Base-by-base conservation (phyloP, 1,140 invertebrate species). In the Hyles euphorbiae region DNA sequence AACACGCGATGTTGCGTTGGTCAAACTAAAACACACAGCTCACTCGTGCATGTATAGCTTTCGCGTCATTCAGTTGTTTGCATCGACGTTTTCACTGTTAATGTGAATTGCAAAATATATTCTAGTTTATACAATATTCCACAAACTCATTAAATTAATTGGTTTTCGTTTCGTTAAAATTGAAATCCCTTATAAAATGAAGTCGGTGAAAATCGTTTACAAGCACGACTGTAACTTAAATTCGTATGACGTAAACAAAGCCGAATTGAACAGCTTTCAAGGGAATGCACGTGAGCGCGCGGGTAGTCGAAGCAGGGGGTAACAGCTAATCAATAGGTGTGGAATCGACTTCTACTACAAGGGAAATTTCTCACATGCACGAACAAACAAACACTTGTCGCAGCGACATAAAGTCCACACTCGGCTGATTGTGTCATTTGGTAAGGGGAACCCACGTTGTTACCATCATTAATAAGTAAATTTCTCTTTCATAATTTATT, bases 271-370 rank as follows among this genome's bases (percentile, higher is more conserved):
- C 68, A 66, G 65, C 58, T 67, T 69, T 72, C 49, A 70, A 68
- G 63, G 68, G 72, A 75, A 74, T 74, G 70, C 74, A 77, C 46
- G 56, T 59, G 52, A 60, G 56, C 74, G 72, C 50, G 58, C 56
- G 59, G 53, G 53, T 45, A 50, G 55, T 44, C 47, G 64, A 53
- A 63, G 56, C 48, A 53, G 49, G 65, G 64, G 67, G 58, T 51
- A 60, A 50, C 40, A 74, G 52, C 67, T 73, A 82, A 82, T 82
- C 76, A 73, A 82, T 79, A 76, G 67, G 61, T 63, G 51, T 65
- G 53, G 61, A 72, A 70, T 67, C 60, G 68, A 59, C 65, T 65
- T 56, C 12, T 58, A 58, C 58, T 63, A 70, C 49, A 60, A 62
- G 60, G 65, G 62, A 58, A 12, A 47, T 46, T 40, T 56, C 51